Evolutionary conservation across 2,888 invertebrate genomes (phyloP).

Genomic region (Clepsis dumicolana): DNA sequence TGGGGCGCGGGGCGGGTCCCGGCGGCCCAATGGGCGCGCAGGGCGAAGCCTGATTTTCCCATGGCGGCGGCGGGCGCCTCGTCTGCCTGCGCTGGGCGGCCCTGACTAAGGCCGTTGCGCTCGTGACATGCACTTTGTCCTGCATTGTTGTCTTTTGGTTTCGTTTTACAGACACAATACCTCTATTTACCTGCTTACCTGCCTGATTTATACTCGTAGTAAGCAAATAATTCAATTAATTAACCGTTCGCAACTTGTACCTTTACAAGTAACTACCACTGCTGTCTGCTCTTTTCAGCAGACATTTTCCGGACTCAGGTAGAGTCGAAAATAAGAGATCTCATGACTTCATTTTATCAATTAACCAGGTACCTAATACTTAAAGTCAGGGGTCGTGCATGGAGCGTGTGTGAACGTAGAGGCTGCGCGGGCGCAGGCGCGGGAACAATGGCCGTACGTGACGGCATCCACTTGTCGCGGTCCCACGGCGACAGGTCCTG

Average conservation of each 20-base stretch:
- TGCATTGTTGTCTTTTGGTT: conserved; percentile 53
- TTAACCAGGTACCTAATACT: not conserved
- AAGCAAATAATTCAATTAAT: not conserved
- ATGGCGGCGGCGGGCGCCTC: conserved; percentile 75
- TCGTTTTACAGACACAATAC: conserved; percentile 30
- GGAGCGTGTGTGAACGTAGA: conserved; percentile 49
- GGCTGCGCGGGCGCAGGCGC: conserved; percentile 46
- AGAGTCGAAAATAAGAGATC: not conserved
- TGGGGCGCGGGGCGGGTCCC: conserved; percentile 82
- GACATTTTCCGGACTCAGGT: not conserved
- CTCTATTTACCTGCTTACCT: not conserved
- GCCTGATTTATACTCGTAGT: conserved; percentile 23
- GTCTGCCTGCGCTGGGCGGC: conserved; percentile 79
- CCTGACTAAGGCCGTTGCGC: conserved; percentile 84
- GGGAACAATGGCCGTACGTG: conserved; percentile 81
- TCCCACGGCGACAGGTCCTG: conserved; percentile 53
- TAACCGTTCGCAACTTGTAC: not conserved
- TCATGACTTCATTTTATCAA: not conserved
- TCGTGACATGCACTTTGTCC: conserved; percentile 83
- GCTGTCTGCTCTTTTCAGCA: too few species aligned
- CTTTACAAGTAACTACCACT: too few species aligned
- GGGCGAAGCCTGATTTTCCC: conserved; percentile 85
- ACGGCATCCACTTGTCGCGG: conserved; percentile 84
- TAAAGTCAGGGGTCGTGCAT: not conserved
- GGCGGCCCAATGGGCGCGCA: conserved; percentile 80